phyloP scores from a whole-genome alignment of 2,888 invertebrate species.

The Erebia aethiops region DNA sequence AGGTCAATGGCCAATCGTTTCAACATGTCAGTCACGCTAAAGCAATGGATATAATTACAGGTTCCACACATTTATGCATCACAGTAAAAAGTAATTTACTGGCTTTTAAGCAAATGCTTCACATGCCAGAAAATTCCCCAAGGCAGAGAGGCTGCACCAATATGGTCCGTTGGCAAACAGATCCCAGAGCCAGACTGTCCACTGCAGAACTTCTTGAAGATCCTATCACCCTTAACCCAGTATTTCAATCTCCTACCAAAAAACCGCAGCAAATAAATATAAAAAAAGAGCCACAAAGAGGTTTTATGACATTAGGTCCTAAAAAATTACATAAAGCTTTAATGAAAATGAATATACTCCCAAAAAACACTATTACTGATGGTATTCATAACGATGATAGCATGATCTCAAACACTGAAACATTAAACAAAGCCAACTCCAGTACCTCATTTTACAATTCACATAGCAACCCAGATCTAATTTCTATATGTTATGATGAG shows the following conservation, averaged over 20 bases:
- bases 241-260: slow-evolving; percentile 81
- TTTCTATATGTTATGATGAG: slow-evolving; percentile 92
- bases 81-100: slow-evolving; percentile 98
- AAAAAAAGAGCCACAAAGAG: slow-evolving; percentile 87
- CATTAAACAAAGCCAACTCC: slow-evolving; percentile 73
- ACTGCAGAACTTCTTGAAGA: slow-evolving; percentile 87
- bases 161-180: slow-evolving; percentile 85
- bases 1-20: slow-evolving; percentile 98
- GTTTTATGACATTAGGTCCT: slow-evolving; percentile 95
- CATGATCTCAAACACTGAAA: slow-evolving; percentile 84
- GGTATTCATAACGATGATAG: slow-evolving; percentile 87
- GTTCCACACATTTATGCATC: slow-evolving; percentile 97
- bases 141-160: slow-evolving; percentile 87
- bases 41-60: slow-evolving; percentile 95
- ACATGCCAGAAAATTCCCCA: slow-evolving; percentile 91
- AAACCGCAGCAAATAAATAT: slow-evolving; percentile 82
- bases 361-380: slow-evolving; percentile 90
- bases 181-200: slow-evolving; percentile 89
- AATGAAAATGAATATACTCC: slow-evolving; percentile 94
- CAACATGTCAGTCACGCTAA: slow-evolving; percentile 95
- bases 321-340: slow-evolving; percentile 93
- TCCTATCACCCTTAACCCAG: slow-evolving; percentile 72
- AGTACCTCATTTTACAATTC: slow-evolving; percentile 88
- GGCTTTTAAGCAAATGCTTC: slow-evolving; percentile 88
- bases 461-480: slow-evolving; percentile 94